These are phyloP conservation scores for Leucoraja erinaceus DNA, from an alignment of 2,113 vertebrate species.

Conservation along the genomic window DNA sequence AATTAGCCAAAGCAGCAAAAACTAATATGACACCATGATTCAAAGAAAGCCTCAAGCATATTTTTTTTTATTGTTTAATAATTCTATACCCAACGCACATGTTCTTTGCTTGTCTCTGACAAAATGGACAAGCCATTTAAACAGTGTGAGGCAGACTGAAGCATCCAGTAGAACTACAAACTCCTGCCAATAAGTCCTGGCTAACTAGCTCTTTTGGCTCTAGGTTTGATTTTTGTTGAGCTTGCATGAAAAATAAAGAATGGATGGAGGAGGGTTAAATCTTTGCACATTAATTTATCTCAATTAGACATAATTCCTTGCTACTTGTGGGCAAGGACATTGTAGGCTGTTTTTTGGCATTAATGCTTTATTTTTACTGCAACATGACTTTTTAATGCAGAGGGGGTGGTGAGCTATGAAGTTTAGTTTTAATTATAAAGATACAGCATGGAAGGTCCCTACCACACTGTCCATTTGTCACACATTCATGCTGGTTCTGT, in stretches of 20 bases:
- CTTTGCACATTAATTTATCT: neutral
- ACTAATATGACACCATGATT: slow-evolving; percentile 44
- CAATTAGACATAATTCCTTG: neutral
- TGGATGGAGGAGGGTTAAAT: neutral
- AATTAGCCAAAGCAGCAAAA: slow-evolving; percentile 55
- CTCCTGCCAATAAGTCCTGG: slow-evolving; percentile 12
- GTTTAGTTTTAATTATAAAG: neutral
- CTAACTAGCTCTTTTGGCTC: slow-evolving; percentile 11
- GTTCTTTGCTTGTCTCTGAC: slow-evolving; percentile 8
- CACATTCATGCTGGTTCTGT: no score
- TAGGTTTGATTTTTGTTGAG: neutral
- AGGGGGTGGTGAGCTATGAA: neutral
- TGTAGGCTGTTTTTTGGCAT: neutral
- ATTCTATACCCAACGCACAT: neutral
- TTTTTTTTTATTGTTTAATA: slow-evolving; percentile 16
- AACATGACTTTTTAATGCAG: neutral
- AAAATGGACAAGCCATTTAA: slow-evolving; percentile 23
- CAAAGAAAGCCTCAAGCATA: slow-evolving; percentile 42
- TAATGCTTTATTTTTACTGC: neutral
- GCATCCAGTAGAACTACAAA: neutral
- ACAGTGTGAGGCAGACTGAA: neutral
- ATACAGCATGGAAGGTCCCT: no score
- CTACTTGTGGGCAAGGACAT: neutral
- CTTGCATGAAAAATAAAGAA: neutral
- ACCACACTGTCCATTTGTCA: no score